These are phyloP conservation scores for Tenthredo mesomela DNA, from an alignment of 2,888 invertebrate species.

Conservation along the genomic window DNA sequence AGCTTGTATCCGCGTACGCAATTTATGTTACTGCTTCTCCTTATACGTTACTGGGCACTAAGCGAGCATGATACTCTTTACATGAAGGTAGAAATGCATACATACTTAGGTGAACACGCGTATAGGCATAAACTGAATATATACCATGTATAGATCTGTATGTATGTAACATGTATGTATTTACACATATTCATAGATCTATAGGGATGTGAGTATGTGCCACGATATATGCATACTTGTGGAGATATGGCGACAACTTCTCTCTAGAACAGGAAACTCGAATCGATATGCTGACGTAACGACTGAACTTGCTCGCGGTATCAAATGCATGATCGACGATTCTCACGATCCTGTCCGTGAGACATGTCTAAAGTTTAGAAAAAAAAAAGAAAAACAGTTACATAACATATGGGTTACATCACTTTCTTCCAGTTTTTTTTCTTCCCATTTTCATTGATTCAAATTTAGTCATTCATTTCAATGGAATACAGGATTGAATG, in stretches of 20 bases:
- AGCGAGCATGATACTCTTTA: conserved; percentile 30
- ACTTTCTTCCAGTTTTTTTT: background rate
- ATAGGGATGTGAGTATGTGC: background rate
- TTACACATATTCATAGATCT: background rate
- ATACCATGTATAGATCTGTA: background rate
- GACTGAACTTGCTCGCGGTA: conserved; percentile 32
- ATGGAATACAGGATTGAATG: background rate
- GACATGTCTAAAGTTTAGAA: conserved; percentile 36
- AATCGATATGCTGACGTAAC: conserved; percentile 33
- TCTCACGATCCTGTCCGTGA: conserved; percentile 36
- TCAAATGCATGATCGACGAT: conserved; percentile 38
- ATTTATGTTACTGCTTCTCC: conserved; percentile 50
- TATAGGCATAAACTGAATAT: background rate
- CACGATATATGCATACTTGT: conserved; percentile 9
- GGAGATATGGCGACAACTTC: conserved; percentile 15
- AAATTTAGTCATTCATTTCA: background rate
- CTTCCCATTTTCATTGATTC: background rate
- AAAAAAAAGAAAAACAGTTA: background rate
- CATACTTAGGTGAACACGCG: background rate
- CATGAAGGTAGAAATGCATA: conserved; percentile 27
- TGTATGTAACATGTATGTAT: background rate
- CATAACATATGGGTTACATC: background rate
- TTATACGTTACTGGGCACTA: conserved; percentile 33
- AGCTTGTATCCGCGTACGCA: conserved; percentile 47
- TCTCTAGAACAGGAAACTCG: conserved; percentile 32